Percentiles rank a stretch among this genome's conserved stretches.
Conservation (phyloP, 2,113 vertebrate species). For the Lota lota region DNA sequence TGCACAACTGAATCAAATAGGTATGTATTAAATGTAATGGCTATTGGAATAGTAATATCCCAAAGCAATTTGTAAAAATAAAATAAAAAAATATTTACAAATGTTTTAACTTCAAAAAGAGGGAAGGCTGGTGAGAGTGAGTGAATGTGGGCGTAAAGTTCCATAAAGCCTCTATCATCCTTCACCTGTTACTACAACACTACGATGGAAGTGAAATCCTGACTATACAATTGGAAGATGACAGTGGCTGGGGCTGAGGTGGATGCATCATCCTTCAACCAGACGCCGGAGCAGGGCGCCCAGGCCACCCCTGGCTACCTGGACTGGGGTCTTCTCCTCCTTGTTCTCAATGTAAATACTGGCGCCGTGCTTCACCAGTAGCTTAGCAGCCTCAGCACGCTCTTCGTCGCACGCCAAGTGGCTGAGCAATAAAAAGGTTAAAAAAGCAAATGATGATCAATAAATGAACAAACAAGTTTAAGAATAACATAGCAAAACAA, state of each 20-base stretch:
- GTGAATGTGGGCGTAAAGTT: not conserved
- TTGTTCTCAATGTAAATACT: constrained; percentile 98
- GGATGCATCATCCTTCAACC: constrained; percentile 79
- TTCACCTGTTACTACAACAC: not conserved
- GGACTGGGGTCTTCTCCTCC: constrained; percentile 91
- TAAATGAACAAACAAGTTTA: not conserved
- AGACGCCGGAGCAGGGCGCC: constrained; percentile 81
- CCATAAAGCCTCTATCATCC: not conserved
- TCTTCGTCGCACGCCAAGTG: constrained; percentile 97
- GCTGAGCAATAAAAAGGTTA: constrained; percentile 61
- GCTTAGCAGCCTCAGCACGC: constrained; percentile 89
- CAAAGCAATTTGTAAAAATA: no score
- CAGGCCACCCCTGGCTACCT: constrained; percentile 85
- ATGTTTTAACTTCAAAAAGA: not conserved
- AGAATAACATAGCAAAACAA: not conserved
- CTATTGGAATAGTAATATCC: no score
- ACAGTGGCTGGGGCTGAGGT: not conserved
- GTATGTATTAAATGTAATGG: no score
- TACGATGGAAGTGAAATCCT: constrained; percentile 7
- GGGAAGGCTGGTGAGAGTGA: not conserved
- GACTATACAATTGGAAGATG: not conserved
- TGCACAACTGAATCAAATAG: no score
- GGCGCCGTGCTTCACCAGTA: constrained; percentile 90
- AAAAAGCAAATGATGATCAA: not conserved
- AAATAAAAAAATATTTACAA: no score